Evolutionary conservation across 1,140 invertebrate species (phyloP).

Genomic region (Anastatus disparis): DNA sequence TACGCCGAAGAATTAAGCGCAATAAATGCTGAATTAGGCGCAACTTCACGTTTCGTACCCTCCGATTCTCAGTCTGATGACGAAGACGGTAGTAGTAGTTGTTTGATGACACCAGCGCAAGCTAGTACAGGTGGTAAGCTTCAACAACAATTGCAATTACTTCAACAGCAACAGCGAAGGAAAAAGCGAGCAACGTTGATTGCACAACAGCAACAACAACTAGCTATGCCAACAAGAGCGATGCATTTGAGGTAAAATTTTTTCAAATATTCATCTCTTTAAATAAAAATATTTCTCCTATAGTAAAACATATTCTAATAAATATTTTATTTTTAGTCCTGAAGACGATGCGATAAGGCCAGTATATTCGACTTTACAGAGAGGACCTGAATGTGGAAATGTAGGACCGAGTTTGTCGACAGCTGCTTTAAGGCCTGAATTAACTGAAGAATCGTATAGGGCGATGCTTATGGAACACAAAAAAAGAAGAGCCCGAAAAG

Average conservation of each 20-base stretch:
- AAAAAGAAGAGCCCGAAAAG: conserved; percentile 69
- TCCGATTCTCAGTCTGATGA: conserved; percentile 23
- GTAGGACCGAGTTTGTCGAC: not conserved
- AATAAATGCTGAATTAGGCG: conserved; percentile 57
- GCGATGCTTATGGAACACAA: conserved; percentile 75
- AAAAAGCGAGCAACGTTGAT: conserved; percentile 78
- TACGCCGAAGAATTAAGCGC: conserved; percentile 61
- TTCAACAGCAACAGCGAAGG: conserved; percentile 69
- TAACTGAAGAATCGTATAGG: conserved; percentile 76
- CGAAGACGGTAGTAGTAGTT: conserved; percentile 29
- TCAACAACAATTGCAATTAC: conserved; percentile 34
- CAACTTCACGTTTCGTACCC: conserved; percentile 40
- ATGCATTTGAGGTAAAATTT: conserved; percentile 14
- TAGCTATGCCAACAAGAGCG: not conserved
- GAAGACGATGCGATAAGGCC: conserved; percentile 62
- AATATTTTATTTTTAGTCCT: conserved; percentile 23
- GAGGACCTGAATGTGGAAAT: conserved; percentile 66
- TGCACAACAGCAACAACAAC: conserved; percentile 40
- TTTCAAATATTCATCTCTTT: too few species aligned
- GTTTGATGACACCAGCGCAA: conserved; percentile 48
- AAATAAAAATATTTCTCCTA: too few species aligned
- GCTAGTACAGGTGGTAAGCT: conserved; percentile 45
- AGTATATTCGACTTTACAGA: conserved; percentile 67
- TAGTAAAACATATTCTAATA: too few species aligned
- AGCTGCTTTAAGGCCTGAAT: conserved; percentile 63